Evolutionary conservation across 2,888 invertebrate species (phyloP).

Genomic region (Tenthredo mesomela): DNA sequence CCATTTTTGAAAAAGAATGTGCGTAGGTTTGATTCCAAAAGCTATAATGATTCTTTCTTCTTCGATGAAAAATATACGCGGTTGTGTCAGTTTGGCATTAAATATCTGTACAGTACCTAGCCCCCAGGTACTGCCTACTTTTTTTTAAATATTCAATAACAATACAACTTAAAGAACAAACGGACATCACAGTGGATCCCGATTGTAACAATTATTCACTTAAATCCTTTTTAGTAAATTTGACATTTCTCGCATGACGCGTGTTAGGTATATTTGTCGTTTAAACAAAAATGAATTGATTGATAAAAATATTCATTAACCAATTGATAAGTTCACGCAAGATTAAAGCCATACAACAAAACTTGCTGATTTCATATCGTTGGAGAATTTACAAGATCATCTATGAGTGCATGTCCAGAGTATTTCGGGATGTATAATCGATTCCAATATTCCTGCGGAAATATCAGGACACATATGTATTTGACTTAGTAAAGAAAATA

Average conservation of each 20-base stretch:
- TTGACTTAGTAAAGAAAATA: background rate
- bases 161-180: background rate
- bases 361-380: background rate
- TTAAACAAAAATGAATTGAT: background rate
- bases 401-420: too few relatives aligned
- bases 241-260: background rate
- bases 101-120: background rate
- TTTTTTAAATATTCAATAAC: background rate
- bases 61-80: background rate
- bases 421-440: background rate
- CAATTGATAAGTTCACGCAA: constrained; percentile 6
- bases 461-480: background rate
- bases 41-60: background rate
- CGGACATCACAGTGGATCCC: background rate
- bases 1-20: background rate
- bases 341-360: background rate
- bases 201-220: background rate
- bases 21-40: background rate
- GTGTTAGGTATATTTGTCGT: background rate
- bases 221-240: background rate
- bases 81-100: background rate
- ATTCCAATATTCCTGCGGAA: background rate
- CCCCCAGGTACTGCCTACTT: background rate
- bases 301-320: background rate
- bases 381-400: background rate